Conservation (phyloP, 2,113 vertebrate genomes). For the Platanista minor region DNA sequence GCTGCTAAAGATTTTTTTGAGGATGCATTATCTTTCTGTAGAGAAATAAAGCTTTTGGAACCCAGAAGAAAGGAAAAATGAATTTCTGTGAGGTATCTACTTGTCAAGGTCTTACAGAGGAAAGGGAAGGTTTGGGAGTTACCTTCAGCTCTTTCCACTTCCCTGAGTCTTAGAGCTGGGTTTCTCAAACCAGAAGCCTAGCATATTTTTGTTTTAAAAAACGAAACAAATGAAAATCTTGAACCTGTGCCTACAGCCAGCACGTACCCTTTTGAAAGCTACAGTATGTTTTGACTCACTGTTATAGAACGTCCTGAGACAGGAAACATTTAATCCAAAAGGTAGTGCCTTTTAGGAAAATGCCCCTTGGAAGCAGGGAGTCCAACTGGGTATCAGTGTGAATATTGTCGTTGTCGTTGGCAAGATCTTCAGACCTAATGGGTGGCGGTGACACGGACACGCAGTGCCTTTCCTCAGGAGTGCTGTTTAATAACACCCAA, state of each 20-base stretch:
- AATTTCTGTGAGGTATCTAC: neutral
- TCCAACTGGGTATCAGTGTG: neutral
- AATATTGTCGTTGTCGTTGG: neutral
- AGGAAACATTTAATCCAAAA: neutral
- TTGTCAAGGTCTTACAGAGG: neutral
- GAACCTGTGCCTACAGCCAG: neutral
- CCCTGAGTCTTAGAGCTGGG: neutral
- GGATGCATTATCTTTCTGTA: neutral
- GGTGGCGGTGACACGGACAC: neutral
- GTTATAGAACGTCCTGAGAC: neutral
- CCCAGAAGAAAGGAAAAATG: neutral
- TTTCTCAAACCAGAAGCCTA: neutral
- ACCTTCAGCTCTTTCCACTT: neutral
- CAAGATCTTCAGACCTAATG: neutral
- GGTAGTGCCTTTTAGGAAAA: neutral
- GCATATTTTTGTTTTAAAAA: slow-evolving; percentile 3
- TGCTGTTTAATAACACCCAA: neutral
- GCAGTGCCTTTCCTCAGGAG: neutral
- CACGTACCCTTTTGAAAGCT: neutral
- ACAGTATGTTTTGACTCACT: neutral
- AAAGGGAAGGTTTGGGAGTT: neutral
- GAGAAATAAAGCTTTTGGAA: neutral
- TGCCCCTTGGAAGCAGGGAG: neutral
- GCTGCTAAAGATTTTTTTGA: neutral
- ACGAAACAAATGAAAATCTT: neutral